These are phyloP conservation scores for Leptosomus discolor DNA, from an alignment of 2,113 vertebrate species.

Conservation along the genomic window DNA sequence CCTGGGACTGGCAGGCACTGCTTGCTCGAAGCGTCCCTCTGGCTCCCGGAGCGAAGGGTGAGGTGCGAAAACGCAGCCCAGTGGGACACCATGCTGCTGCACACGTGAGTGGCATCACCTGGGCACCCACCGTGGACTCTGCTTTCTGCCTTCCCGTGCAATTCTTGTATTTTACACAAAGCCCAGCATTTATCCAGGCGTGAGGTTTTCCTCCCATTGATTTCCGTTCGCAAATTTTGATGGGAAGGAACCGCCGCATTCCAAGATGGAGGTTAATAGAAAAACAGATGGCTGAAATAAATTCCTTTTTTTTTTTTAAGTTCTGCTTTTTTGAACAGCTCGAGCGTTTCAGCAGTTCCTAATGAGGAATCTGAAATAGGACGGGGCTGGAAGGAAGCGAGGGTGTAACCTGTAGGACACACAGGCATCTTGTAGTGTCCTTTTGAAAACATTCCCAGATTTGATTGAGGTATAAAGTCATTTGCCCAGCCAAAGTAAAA, in stretches of 20 bases:
- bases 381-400: not conserved
- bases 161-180: not conserved
- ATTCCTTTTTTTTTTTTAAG: not conserved
- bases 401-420: constrained; percentile 33
- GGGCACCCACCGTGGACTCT: not conserved
- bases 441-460: constrained; percentile 31
- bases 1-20: not conserved
- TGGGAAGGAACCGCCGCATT: not conserved
- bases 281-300: not conserved
- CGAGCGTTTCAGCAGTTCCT: not conserved
- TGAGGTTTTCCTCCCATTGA: not conserved
- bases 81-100: rapidly evolving
- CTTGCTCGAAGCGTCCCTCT: rapidly evolving
- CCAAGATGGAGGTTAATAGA: not conserved
- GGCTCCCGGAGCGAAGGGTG: not conserved
- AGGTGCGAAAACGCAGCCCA: not conserved
- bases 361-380: constrained; percentile 1
- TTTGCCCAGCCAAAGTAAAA: not conserved
- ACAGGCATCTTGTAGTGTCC: constrained; percentile 10
- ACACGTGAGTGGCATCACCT: not conserved
- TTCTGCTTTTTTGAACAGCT: not conserved
- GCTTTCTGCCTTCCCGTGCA: not conserved
- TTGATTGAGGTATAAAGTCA: not conserved
- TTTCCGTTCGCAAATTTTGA: not conserved
- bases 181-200: rapidly evolving